Evolutionary conservation across 2,888 invertebrate species (phyloP).

Genomic region (Corbicula japonica): DNA sequence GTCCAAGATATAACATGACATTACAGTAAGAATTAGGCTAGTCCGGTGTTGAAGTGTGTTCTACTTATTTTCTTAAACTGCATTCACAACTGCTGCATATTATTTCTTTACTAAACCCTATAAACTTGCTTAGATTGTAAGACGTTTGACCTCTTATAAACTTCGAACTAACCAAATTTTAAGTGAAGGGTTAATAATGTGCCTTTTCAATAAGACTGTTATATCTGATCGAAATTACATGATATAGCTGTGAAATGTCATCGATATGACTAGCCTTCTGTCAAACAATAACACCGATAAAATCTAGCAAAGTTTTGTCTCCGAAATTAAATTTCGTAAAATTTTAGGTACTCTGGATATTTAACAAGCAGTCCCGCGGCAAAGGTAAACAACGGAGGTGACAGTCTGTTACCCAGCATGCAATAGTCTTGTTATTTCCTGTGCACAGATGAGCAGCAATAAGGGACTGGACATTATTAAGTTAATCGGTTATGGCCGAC

Average conservation of each 20-base stretch:
- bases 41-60: too few species aligned
- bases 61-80: too few species aligned
- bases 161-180: too few species aligned
- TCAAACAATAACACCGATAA: slow-evolving; percentile 46
- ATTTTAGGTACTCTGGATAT: slow-evolving; percentile 37
- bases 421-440: slow-evolving; percentile 56
- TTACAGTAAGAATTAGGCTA: too few species aligned
- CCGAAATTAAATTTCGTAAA: slow-evolving; percentile 42
- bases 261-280: slow-evolving; percentile 35
- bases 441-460: slow-evolving; percentile 62
- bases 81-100: too few species aligned
- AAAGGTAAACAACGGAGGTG: slow-evolving; percentile 62
- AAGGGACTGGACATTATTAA: slow-evolving; percentile 52
- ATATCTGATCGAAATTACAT: slow-evolving; percentile 50
- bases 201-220: slow-evolving; percentile 9
- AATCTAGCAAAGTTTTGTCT: slow-evolving; percentile 48
- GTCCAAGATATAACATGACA: too few species aligned
- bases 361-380: slow-evolving; percentile 60
- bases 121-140: too few species aligned
- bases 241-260: slow-evolving; percentile 45
- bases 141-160: too few species aligned
- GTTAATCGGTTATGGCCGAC: slow-evolving; percentile 54
- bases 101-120: too few species aligned
- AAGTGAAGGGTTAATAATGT: slow-evolving; percentile 12
- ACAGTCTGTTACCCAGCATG: slow-evolving; percentile 65